Conservation (phyloP, 1,140 invertebrate genomes). For the Nasonia longicornis region DNA sequence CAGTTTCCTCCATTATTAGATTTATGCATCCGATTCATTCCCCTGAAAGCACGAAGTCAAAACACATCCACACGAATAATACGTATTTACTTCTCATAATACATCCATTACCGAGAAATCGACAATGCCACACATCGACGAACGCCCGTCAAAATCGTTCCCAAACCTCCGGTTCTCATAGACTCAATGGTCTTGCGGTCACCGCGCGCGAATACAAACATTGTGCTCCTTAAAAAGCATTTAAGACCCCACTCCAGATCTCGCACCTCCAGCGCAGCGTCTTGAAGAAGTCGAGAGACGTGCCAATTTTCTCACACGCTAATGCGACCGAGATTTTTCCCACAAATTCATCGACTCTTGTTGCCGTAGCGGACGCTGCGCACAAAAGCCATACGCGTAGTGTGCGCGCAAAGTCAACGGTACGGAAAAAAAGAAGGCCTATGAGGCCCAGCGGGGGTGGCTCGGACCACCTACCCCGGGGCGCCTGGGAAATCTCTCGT, state of each 20-base stretch:
- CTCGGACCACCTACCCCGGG: neutral
- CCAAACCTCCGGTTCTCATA: neutral
- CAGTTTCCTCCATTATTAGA: too few species aligned
- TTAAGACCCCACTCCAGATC: conserved; percentile 6
- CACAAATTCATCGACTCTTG: conserved; percentile 19
- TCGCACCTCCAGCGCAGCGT: too few species aligned
- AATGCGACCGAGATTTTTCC: conserved; percentile 25
- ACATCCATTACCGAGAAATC: neutral
- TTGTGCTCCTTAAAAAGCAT: conserved; percentile 10
- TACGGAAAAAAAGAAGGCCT: neutral
- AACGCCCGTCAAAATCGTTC: neutral
- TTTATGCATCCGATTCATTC: too few species aligned
- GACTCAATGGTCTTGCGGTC: neutral
- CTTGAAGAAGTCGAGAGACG: too few species aligned
- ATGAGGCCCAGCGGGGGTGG: conserved; percentile 16
- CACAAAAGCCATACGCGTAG: neutral
- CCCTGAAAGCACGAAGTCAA: too few species aligned
- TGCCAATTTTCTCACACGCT: conserved; percentile 18
- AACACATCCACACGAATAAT: too few species aligned
- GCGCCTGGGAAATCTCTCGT: conserved; percentile 36
- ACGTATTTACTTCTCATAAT: too few species aligned
- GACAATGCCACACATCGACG: neutral
- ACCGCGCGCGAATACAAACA: neutral
- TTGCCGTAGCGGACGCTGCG: neutral
- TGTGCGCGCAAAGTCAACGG: neutral